Percentiles rank a stretch among this genome's conserved stretches.
phyloP scores from a whole-genome alignment of 2,113 vertebrate species.

The Nycticebus coucang region DNA sequence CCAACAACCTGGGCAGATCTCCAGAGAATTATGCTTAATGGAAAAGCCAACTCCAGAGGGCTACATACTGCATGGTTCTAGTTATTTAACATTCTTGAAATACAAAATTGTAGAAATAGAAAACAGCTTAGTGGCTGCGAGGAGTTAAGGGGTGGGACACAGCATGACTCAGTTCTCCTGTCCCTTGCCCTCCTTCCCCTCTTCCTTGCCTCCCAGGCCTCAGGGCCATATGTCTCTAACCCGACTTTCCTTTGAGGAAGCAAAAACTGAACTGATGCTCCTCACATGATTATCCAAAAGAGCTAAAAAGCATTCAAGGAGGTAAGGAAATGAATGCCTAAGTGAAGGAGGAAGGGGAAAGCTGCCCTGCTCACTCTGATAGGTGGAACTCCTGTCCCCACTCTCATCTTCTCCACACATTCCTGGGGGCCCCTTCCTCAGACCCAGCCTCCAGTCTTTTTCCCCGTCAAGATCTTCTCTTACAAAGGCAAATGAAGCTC shows the following conservation, averaged over 20 bases:
- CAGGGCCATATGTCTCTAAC: neutral
- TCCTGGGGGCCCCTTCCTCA: neutral
- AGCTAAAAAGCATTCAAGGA: neutral
- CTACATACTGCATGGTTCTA: neutral
- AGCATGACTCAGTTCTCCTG: neutral
- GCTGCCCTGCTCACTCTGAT: neutral
- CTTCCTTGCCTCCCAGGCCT: neutral
- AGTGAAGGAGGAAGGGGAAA: neutral
- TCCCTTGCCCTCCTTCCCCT: neutral
- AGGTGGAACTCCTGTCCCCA: neutral
- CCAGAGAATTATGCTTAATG: neutral
- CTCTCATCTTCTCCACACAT: neutral
- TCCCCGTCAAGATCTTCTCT: neutral
- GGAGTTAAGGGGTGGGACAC: neutral
- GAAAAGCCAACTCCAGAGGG: neutral
- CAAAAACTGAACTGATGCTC: neutral
- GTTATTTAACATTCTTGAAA: neutral
- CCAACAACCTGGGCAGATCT: neutral
- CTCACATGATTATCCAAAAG: neutral
- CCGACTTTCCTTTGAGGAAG: neutral
- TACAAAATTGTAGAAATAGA: neutral
- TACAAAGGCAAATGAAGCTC: neutral
- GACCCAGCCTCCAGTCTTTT: neutral
- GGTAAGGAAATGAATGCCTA: neutral
- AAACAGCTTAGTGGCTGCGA: neutral